Evolutionary conservation across 2,113 vertebrate genomes (phyloP).

Genomic region (Phalacrocorax carbo): DNA sequence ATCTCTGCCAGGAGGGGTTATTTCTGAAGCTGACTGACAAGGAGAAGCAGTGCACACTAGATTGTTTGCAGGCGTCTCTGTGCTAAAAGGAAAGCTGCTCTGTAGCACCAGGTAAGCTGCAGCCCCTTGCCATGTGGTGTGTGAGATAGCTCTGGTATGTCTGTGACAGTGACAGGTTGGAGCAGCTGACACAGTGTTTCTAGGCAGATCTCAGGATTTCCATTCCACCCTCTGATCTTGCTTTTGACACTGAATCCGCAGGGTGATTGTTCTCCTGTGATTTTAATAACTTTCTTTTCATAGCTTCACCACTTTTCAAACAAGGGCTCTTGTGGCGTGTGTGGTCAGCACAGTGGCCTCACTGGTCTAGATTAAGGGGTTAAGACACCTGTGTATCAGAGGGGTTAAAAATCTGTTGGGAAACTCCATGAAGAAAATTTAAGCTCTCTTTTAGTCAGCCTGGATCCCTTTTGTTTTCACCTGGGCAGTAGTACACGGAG

Average conservation of each 20-base stretch:
- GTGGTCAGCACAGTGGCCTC: neutral
- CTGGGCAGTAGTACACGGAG: neutral
- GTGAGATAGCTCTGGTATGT: neutral
- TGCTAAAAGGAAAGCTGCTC: neutral
- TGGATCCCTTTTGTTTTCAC: neutral
- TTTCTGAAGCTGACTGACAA: neutral
- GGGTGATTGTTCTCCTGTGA: neutral
- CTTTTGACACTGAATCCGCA: neutral
- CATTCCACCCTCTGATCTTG: neutral
- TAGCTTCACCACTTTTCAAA: neutral
- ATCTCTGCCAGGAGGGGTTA: neutral
- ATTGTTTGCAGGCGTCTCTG: neutral
- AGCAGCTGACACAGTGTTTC: neutral
- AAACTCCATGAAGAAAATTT: neutral
- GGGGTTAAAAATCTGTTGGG: neutral
- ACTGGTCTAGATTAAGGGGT: neutral
- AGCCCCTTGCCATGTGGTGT: neutral
- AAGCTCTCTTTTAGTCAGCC: neutral
- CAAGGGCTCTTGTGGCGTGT: neutral
- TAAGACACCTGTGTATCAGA: neutral
- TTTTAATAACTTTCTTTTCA: neutral
- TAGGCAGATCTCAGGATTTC: neutral
- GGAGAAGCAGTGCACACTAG: neutral
- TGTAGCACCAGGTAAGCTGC: neutral
- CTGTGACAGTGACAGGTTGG: neutral